Evolutionary conservation across 2,888 invertebrate species (phyloP), one percentile per base, ranked within the genome.

Genomic region (Lochmaea capreae): DNA sequence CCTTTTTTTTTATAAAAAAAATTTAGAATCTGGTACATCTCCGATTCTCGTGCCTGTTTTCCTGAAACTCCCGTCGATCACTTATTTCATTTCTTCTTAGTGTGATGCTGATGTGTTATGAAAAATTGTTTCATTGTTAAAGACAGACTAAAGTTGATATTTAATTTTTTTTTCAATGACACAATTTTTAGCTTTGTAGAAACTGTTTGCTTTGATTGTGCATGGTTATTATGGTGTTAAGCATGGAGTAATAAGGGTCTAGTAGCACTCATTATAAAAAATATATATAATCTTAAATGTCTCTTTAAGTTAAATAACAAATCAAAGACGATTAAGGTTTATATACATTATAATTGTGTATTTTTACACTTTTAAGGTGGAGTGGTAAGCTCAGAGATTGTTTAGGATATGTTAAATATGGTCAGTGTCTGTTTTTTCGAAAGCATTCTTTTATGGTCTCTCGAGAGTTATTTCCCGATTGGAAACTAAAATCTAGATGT

Each of bases 21-120:
- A 71, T 61, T 68, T 82, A 84, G 85, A 82, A 80, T 82, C 81
- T 80, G 82, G 82, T 85, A 82, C 83, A 84, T 82, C 81, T 85
- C 83, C 78, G 76, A 39, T 39, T 39, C 66, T 80, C 73, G 70
- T 77, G 61, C 74, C 77, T 67, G 72, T 75, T 73, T 73, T 77
- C 72, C 74, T 71, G 65, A 57, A 16, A 69, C 72, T 71, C 49
- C 49, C 39, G 54, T 61, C 33, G 57, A 65, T 33, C 26, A 58
- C 52, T 26, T 57, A 62, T 16, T 62, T 46, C 11, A 54, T 63
- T 62, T 59, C n/a, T 39, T 54, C 43, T 26, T 62, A 52, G 62
- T 70, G 58, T 63, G 69, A 52, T 63, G 46, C 22, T 39, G 10
- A 42, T 26, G 33, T 52, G 49, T 46, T 58, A 63, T 49, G 12